phyloP scores from a whole-genome alignment of 2,888 invertebrate species.

The Sphaeridia pumilis region DNA sequence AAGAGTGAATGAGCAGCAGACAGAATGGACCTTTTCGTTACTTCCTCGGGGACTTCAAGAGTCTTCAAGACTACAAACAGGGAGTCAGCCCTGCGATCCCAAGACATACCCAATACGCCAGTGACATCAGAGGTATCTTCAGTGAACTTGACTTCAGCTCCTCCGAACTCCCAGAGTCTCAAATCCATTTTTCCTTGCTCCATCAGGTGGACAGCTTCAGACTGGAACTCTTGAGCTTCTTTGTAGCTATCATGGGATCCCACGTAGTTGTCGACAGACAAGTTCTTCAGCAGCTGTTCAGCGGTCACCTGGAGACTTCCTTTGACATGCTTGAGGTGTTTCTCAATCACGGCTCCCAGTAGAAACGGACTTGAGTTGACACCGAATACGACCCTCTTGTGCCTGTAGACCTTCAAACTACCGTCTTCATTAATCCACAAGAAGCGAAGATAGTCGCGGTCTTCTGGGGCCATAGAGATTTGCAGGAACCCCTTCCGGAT shows the following conservation, averaged over 20 bases:
- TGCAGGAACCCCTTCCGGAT: constrained; percentile 21
- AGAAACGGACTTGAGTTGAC: constrained; percentile 15
- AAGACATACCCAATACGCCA: constrained; percentile 11
- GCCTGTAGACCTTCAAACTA: constrained; percentile 1
- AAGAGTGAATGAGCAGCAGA: constrained; percentile 6
- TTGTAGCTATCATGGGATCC: neutral
- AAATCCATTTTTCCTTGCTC: constrained; percentile 26
- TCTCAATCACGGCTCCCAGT: constrained; percentile 9
- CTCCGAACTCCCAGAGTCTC: constrained; percentile 24
- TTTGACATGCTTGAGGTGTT: constrained; percentile 3
- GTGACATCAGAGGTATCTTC: neutral
- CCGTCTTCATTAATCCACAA: constrained; percentile 15
- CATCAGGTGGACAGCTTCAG: constrained; percentile 20
- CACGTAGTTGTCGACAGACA: constrained; percentile 17
- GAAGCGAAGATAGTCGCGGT: constrained; percentile 17
- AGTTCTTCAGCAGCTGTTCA: constrained; percentile 4
- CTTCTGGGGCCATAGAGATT: constrained; percentile 5
- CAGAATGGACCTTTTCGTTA: constrained; percentile 10
- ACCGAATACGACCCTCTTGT: constrained; percentile 13
- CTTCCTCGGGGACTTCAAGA: neutral
- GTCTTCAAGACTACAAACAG: constrained; percentile 16
- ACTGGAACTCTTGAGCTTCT: constrained; percentile 1
- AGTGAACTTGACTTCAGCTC: neutral
- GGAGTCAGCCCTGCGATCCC: constrained; percentile 9
- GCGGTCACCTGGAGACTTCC: neutral